Conservation (phyloP, 1,140 invertebrate species). For the Psix sp. region DNA sequence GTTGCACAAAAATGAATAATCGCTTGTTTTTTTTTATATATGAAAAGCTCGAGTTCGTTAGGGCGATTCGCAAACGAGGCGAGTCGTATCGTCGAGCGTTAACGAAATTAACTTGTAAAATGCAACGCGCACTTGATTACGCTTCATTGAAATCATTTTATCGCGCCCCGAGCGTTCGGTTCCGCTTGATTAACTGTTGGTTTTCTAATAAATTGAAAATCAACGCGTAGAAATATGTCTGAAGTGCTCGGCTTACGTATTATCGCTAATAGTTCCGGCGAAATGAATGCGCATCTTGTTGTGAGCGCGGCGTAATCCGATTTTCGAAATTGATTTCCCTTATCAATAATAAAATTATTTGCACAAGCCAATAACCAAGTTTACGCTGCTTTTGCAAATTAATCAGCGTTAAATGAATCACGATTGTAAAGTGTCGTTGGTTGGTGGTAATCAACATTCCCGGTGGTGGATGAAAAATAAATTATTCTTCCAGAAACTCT, state of each 20-base stretch:
- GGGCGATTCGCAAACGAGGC: conserved; percentile 12
- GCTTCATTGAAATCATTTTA: conserved; percentile 48
- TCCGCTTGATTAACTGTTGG: conserved; percentile 39
- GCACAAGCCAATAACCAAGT: conserved; percentile 17
- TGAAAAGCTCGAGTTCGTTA: conserved; percentile 14
- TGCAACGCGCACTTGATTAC: conserved; percentile 32
- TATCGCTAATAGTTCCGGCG: too few relatives aligned
- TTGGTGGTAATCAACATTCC: too few relatives aligned
- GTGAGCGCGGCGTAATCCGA: too few relatives aligned
- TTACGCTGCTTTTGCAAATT: conserved; percentile 13
- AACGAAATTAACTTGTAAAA: conserved; percentile 48
- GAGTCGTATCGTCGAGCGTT: conserved; percentile 23
- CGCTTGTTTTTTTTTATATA: conserved; percentile 11
- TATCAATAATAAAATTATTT: conserved; percentile 39
- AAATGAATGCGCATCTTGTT: background rate
- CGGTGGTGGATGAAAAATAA: too few relatives aligned
- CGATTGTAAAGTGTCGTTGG: conserved; percentile 11
- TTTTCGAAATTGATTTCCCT: conserved; percentile 25
- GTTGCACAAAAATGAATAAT: conserved; percentile 22
- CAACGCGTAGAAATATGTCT: conserved; percentile 24
- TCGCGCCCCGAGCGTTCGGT: conserved; percentile 30
- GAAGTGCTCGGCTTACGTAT: conserved; percentile 11
- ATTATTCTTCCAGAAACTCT: too few relatives aligned
- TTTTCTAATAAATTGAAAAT: conserved; percentile 49
- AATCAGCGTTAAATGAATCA: conserved; percentile 23